These are phyloP conservation scores for Cinara cedri DNA, from an alignment of 2,888 invertebrate species.

Conservation along the genomic window DNA sequence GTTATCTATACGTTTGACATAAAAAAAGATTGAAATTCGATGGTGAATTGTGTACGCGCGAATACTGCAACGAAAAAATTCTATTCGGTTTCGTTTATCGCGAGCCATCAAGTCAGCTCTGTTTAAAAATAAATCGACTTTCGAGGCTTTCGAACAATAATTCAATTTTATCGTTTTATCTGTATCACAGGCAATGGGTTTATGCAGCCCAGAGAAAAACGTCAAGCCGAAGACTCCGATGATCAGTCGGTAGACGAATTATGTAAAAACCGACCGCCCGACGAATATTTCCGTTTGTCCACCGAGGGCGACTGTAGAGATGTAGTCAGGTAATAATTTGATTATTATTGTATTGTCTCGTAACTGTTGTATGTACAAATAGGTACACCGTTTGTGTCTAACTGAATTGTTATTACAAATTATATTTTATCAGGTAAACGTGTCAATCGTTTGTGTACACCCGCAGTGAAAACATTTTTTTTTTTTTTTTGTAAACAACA, in stretches of 20 bases:
- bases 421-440: conserved; percentile 17
- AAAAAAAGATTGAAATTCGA: too few relatives aligned
- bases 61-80: too few relatives aligned
- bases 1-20: too few relatives aligned
- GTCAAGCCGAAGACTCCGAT: conserved; percentile 66
- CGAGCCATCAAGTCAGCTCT: too few relatives aligned
- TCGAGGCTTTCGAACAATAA: too few relatives aligned
- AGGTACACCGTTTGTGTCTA: background rate
- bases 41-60: too few relatives aligned
- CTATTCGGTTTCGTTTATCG: too few relatives aligned
- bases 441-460: background rate
- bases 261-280: conserved; percentile 85
- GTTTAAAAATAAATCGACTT: too few relatives aligned
- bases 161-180: too few relatives aligned
- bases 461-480: background rate
- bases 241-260: conserved; percentile 78
- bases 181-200: conserved; percentile 47
- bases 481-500: too few relatives aligned
- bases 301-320: conserved; percentile 88
- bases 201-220: conserved; percentile 53
- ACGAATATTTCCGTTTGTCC: conserved; percentile 87
- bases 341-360: background rate
- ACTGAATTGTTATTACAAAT: conserved; percentile 13
- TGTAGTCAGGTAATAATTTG: conserved; percentile 78
- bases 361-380: too few relatives aligned